phyloP scores from a whole-genome alignment of 1,140 invertebrate genomes.

The Apis florea region DNA sequence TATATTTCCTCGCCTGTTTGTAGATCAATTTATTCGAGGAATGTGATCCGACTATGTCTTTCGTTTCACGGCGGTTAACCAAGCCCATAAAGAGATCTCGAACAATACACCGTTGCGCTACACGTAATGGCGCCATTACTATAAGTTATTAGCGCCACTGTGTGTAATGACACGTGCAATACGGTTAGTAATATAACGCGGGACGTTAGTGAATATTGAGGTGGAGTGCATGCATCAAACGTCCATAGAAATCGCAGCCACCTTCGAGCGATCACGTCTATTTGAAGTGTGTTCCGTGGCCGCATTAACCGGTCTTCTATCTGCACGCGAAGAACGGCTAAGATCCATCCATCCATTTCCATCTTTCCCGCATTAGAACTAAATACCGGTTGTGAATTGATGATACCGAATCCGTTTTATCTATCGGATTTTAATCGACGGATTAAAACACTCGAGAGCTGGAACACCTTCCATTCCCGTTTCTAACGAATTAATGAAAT shows the following conservation, averaged over 20 bases:
- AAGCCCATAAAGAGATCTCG: background rate
- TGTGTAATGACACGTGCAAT: background rate
- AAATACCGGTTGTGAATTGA: background rate
- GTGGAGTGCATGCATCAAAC: background rate
- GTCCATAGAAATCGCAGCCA: background rate
- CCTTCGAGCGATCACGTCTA: slow-evolving; percentile 2
- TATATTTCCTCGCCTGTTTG: background rate
- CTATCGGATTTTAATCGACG: background rate
- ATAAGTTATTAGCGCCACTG: slow-evolving; percentile 2
- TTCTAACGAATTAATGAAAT: too few species aligned
- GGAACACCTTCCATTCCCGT: too few species aligned
- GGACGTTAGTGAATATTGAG: background rate
- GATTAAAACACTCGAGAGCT: too few species aligned
- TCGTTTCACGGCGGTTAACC: background rate
- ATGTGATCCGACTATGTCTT: background rate
- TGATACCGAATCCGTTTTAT: background rate
- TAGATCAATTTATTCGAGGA: background rate
- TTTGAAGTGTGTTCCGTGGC: slow-evolving; percentile 2
- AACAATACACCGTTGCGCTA: background rate
- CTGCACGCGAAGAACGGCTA: background rate
- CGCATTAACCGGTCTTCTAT: background rate
- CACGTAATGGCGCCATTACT: background rate
- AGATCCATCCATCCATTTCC: background rate
- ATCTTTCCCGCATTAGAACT: background rate
- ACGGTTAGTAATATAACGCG: background rate